Evolutionary conservation across 2,888 invertebrate genomes (phyloP).

Genomic region (Conistra vaccinii): DNA sequence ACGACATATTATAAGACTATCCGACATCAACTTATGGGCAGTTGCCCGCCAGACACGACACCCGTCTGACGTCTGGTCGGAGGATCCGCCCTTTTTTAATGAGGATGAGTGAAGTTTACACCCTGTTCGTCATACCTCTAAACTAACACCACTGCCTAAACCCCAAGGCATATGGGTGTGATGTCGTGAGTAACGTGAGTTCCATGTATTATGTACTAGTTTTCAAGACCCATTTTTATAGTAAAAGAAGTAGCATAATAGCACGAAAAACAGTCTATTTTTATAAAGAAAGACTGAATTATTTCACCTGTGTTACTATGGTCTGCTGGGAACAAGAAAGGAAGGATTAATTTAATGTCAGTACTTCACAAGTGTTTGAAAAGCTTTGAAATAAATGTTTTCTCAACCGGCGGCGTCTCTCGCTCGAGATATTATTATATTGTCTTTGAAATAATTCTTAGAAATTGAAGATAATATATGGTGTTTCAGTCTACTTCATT

Average conservation of each 20-base stretch:
- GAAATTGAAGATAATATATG: constrained; percentile 9
- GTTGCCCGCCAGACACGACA: too few species aligned
- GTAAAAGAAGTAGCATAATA: background rate
- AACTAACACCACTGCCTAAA: too few species aligned
- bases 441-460: constrained; percentile 12
- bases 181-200: too few species aligned
- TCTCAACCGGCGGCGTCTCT: background rate
- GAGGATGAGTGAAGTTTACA: too few species aligned
- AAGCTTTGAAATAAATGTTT: constrained; percentile 37
- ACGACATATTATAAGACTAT: too few species aligned
- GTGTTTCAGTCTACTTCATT: background rate
- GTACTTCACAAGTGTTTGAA: constrained; percentile 20
- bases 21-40: too few species aligned
- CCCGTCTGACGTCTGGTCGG: too few species aligned
- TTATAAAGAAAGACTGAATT: background rate
- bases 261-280: background rate
- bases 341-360: constrained; percentile 14
- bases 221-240: too few species aligned
- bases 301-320: constrained; percentile 7
- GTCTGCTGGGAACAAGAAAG: background rate
- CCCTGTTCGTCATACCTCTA: too few species aligned
- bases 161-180: too few species aligned
- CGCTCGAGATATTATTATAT: constrained; percentile 9
- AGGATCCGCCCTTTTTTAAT: too few species aligned
- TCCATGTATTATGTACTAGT: too few species aligned